Percentiles rank a stretch among this genome's conserved stretches.
Conservation (phyloP, 2,797 vertebrate species). For the Silurus aristotelis region DNA sequence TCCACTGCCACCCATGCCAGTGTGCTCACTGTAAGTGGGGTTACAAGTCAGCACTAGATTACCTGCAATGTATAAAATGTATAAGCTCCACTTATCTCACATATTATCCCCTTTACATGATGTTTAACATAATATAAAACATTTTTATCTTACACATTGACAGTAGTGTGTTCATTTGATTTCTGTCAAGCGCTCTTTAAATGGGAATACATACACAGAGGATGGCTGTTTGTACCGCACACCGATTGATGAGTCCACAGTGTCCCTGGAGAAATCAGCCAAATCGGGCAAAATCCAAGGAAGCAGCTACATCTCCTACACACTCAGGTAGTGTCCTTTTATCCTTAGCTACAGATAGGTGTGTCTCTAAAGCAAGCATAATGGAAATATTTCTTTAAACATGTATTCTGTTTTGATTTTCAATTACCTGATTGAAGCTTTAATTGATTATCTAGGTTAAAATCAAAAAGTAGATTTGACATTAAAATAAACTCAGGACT, state of each 20-base stretch:
- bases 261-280: conserved; percentile 81
- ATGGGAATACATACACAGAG: conserved; percentile 79
- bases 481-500: neutral
- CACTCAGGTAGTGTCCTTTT: conserved; percentile 70
- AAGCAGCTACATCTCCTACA: conserved; percentile 75
- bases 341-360: neutral
- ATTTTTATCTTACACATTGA: neutral
- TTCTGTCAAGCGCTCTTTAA: conserved; percentile 79
- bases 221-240: conserved; percentile 83
- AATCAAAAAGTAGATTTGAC: conserved; percentile 1
- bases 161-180: neutral
- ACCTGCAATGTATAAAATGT: neutral
- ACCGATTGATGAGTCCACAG: conserved; percentile 82
- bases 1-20: conserved; percentile 77
- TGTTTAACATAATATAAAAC: neutral
- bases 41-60: neutral
- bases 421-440: neutral
- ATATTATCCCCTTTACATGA: neutral
- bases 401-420: neutral
- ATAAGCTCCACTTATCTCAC: neutral
- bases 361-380: neutral
- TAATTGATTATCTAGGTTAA: neutral
- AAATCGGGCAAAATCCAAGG: conserved; percentile 80
- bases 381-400: neutral
- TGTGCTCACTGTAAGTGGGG: conserved; percentile 65